Base-by-base conservation (phyloP, 2,888 invertebrate genomes). In the Idaea straminata region DNA sequence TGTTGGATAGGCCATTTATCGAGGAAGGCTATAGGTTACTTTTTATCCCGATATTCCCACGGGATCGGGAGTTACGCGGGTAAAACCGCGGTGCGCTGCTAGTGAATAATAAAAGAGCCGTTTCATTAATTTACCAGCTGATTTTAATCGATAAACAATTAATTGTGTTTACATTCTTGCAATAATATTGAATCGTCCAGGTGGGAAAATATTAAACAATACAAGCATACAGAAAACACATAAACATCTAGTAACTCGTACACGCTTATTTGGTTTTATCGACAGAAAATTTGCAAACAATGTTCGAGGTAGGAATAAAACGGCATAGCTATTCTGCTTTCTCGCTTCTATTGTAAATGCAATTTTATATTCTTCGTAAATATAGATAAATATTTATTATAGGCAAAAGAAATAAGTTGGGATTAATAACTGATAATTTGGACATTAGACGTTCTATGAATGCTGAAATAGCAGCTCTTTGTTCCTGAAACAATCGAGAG, bases 261-360 rank as follows among this genome's bases (percentile, higher is more conserved):
- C 73, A 76, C 72, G 78, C 74, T 77, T 86, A 85, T 88, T 87
- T 86, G 78, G 82, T 84, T 85, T 85, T 85, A 86, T 85, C 83
- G 83, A 77, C 76, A 81, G 72, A 82, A 79, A 57, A 89, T 89
- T 89, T 88, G 81, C 89, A 89, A 86, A 89, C 89, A 87, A 88
- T 87, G 88, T 87, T 87, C 15, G 58, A 13, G 58, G 15, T 4
- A 83, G 83, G 84, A 85, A 85, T 84, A 83, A 84, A 86, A 82
- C 83, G 83, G 81, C 78, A 74, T 72, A 76, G 72, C 80, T 85
- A 84, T 86, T 86, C 84, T 85, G 82, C 80, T 85, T 84, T 83
- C 81, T 79, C 25, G 80, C 78, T 75, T 79, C 79, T 77, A 78
- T 78, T 79, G 47, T 13, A 47, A 47, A 47, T 47, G 7, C 47